Conservation (phyloP, 2,113 vertebrate species). For the Psophia crepitans region DNA sequence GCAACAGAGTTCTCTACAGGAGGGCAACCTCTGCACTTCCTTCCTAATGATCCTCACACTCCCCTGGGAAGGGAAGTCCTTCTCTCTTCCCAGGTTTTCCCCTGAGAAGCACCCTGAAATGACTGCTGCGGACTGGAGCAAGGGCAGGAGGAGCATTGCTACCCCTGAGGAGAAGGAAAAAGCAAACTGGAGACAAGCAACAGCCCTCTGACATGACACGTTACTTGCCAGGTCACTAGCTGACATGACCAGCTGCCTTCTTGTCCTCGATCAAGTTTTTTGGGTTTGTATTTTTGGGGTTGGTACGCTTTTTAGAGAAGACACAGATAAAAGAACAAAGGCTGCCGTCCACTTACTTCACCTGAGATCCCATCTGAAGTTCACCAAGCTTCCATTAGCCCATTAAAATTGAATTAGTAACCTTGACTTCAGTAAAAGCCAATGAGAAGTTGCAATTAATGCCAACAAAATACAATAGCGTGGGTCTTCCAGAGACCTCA, state of each 20-base stretch:
- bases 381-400: background rate
- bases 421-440: background rate
- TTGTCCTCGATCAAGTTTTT: background rate
- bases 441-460: background rate
- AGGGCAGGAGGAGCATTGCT: background rate
- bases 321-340: background rate
- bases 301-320: background rate
- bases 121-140: background rate
- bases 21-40: background rate
- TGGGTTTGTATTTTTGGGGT: accelerated
- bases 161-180: background rate
- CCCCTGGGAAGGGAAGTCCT: background rate
- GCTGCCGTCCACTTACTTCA: background rate
- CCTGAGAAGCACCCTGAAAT: background rate
- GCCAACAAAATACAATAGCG: background rate
- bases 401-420: background rate
- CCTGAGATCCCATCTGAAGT: background rate
- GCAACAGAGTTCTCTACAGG: background rate
- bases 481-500: background rate
- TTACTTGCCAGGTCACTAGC: background rate
- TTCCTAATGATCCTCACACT: background rate
- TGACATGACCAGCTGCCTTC: background rate
- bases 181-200: background rate
- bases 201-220: accelerated
- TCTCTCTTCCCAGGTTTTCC: background rate